Conservation (phyloP, 2,888 invertebrate species). For the Eutolmus rufibarbis region DNA sequence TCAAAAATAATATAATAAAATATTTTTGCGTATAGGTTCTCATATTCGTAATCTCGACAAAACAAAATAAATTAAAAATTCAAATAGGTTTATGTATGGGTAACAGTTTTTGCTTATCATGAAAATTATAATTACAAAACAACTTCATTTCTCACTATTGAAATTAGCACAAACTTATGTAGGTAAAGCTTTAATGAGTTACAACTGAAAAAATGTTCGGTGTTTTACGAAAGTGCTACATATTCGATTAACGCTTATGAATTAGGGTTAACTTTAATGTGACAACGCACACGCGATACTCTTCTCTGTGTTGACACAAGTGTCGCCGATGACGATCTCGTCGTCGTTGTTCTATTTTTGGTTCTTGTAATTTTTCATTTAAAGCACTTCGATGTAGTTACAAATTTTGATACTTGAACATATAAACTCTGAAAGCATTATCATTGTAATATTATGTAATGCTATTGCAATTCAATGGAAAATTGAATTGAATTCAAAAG, state of each 20-base stretch:
- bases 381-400: not conserved
- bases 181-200: not conserved
- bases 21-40: too few relatives aligned
- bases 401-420: not conserved
- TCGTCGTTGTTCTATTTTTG: not conserved
- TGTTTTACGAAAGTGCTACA: not conserved
- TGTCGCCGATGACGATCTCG: not conserved
- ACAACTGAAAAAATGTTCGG: not conserved
- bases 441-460: not conserved
- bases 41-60: too few relatives aligned
- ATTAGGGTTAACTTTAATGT: not conserved
- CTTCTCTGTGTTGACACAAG: slow-evolving; percentile 4
- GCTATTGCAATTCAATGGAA: too few relatives aligned
- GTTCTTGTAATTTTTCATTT: not conserved
- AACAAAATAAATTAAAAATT: not conserved
- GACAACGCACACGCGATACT: not conserved
- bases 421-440: not conserved
- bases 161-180: not conserved
- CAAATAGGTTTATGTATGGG: not conserved
- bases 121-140: not conserved
- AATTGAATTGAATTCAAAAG: too few relatives aligned
- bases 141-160: not conserved
- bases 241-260: not conserved
- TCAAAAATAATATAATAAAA: too few relatives aligned
- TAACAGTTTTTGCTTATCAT: not conserved